Base-by-base conservation (phyloP, 1,140 invertebrate species). In the Papilio polyxenes region DNA sequence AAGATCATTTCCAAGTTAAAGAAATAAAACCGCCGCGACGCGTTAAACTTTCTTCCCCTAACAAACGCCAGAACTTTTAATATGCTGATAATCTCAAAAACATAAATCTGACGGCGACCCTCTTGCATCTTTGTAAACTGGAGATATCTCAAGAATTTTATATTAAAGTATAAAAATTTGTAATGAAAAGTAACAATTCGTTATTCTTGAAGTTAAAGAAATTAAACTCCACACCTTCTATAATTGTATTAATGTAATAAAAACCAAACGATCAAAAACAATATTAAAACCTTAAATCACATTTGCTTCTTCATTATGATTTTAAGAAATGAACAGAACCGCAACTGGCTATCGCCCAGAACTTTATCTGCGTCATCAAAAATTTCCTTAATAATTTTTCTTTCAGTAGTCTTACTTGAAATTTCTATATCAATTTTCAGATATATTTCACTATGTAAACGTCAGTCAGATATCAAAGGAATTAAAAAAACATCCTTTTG, bases 61-160 rank as follows among this genome's bases (percentile, higher is more conserved):
- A 77, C 75, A n/a, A 77, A 77, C 75, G 20, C 49, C 20, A 11
- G 2, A 77, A 77, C 75, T 77, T 77, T 77, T 51, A 77, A 77
- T 77, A 77, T 49, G 75, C 75, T 77, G 44, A 51, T 77, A 77
- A 53, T 77, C 75, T 49, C 49, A 10, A 31, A 51, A 77, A 53
- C 49, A 77, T 77, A 77, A 77, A 77, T 77, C 75, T 51, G 48
- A 77, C 75, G 37, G 15, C 23, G 75, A 37, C 31, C 65, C 65
- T 72, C 65, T 17, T 31, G 23, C 65, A 37, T 72, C 65, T 37
- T 72, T 72, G 13, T 23, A 20, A 65, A 72, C 13, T 17, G 31
- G 6, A 31, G 65, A 72, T 72, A 72, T 72, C 65, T 37, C 65
- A 72, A 72, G 23, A 72, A 72, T 72, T 72, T 72, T 72, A 72